Base-by-base conservation (phyloP, 2,113 vertebrate genomes). In the Columbina picui region DNA sequence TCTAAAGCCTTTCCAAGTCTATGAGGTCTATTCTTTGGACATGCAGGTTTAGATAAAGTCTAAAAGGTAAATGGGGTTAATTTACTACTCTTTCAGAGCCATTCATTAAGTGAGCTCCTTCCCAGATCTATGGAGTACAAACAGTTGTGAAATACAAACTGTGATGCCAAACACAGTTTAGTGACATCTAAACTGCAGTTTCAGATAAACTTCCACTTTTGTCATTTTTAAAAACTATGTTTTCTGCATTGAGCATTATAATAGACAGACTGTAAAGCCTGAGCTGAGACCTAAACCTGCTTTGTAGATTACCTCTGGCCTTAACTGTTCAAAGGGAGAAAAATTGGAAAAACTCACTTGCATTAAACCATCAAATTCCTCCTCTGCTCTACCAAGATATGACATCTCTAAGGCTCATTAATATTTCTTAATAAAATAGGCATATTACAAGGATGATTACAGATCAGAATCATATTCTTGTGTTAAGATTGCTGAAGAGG, bases 401-500 rank as follows among this genome's bases (percentile, higher is more conserved):
- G n/a, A 78, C 22, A 64, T 25, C 56, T 18, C 43, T 21, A 73
- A 85, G 7, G 3, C 12, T 93, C 17, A 91, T 84, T 84, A 91
- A 61, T 55, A 68, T 43, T 89, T n/a, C 43, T 84, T 75, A 68
- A 71, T 64, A 81, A 86, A 92, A 89, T 8, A 68, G 23, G 26
- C 7, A 0, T 82, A 73, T 87, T 87, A 38, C 57, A 79, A 69
- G 61, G 25, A 57, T 53, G 53, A 84, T 68, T 79, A 43, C n/a
- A 84, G 77, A 95, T 87, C 64, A 65, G n/a, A 57, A 91, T 89
- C 61, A 38, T 56, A 64, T 87, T 43, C 52, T 52, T 64, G 26
- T 39, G 29, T 73, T 84, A 68, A 68, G 73, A 78, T 32, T 50
- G 43, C 41, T 89, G 69, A 81, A 36, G 39, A 96, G 49, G 36